Percentiles rank a stretch among this genome's conserved stretches.
Conservation (phyloP, 2,797 vertebrate species). For the Gymnothorax reevesii region DNA sequence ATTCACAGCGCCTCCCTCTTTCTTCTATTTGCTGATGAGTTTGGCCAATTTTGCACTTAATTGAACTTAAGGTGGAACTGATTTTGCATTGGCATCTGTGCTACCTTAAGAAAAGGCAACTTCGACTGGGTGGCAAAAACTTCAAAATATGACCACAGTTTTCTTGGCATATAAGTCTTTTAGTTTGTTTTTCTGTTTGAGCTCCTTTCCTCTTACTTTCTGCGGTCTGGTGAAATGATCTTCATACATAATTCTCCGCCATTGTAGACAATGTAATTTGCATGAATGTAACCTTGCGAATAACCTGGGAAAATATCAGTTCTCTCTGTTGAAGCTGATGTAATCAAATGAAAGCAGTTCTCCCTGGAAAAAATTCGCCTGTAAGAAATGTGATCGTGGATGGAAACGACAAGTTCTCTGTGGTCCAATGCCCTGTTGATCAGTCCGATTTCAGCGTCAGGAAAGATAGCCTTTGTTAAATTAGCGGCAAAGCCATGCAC, state of each 20-base stretch:
- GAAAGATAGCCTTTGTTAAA: constrained; percentile 8
- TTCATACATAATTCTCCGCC: background rate
- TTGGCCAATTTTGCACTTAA: no score
- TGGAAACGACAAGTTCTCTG: background rate
- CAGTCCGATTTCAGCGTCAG: background rate
- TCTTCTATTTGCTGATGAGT: no score
- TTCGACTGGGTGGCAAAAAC: no score
- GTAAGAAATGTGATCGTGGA: background rate
- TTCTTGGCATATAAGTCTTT: no score
- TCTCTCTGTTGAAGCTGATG: background rate
- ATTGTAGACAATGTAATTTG: background rate
- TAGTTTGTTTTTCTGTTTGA: no score
- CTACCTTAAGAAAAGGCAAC: no score
- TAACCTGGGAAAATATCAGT: background rate
- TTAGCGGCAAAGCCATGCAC: constrained; percentile 2
- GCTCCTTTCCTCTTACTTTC: no score
- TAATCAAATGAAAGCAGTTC: background rate
- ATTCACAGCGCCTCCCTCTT: no score
- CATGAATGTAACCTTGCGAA: background rate
- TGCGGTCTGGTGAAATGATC: background rate
- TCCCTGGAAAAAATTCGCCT: background rate
- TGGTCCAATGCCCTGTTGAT: background rate
- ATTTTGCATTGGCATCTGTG: no score
- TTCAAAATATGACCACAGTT: no score
- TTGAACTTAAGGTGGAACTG: no score